phyloP scores from a whole-genome alignment of 1,140 invertebrate species.

The Leucophenga varia region DNA sequence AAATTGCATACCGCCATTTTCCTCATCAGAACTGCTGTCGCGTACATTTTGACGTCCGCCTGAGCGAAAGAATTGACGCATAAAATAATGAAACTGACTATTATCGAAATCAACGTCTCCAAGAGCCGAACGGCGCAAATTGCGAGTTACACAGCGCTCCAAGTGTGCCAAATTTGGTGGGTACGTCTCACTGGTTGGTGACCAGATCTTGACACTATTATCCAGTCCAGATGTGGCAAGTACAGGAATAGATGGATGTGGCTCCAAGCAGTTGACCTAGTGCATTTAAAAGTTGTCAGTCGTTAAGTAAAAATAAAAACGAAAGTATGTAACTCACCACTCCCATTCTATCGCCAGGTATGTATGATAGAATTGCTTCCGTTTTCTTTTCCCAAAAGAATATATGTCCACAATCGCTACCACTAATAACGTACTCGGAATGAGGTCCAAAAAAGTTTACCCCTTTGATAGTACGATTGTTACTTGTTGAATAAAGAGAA shows the following conservation, averaged over 20 bases:
- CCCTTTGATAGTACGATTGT: conserved; percentile 84
- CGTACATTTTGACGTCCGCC: not conserved
- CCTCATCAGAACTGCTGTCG: conserved; percentile 21
- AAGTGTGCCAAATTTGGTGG: conserved; percentile 60
- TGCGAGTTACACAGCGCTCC: conserved; percentile 26
- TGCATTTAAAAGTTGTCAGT: not conserved
- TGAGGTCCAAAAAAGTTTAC: conserved; percentile 91
- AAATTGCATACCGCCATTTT: conserved; percentile 4
- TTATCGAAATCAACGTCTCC: conserved; percentile 20
- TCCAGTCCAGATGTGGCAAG: conserved; percentile 83
- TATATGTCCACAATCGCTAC: conserved; percentile 93
- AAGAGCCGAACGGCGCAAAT: conserved; percentile 27
- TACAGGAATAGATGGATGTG: conserved; percentile 83
- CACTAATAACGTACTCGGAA: conserved; percentile 88
- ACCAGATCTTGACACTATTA: conserved; percentile 91
- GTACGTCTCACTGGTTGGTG: conserved; percentile 68
- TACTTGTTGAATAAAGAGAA: conserved; percentile 55
- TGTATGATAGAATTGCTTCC: conserved; percentile 84
- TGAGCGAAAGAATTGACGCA: conserved; percentile 27
- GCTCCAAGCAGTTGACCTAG: conserved; percentile 84
- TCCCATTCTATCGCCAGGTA: conserved; percentile 81
- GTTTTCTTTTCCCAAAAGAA: conserved; percentile 92
- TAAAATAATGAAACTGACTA: conserved; percentile 35
- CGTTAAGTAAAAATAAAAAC: conserved; percentile 1
- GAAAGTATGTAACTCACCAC: conserved; percentile 68